These are phyloP conservation scores for Festucalex cinctus DNA, from an alignment of 2,113 vertebrate genomes.

Conservation along the genomic window DNA sequence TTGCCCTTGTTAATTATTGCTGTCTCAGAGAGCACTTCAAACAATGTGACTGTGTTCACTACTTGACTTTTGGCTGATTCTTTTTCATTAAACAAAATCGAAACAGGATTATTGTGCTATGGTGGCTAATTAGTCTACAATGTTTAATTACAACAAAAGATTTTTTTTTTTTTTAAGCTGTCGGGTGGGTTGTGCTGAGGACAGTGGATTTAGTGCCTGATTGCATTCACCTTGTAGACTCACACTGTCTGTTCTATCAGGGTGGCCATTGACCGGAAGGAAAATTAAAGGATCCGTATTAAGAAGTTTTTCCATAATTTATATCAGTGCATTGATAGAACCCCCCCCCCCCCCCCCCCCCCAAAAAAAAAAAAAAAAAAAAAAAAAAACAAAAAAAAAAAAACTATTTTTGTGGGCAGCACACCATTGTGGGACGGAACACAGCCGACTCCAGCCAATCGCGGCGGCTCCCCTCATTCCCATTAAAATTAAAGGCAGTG, in stretches of 20 bases:
- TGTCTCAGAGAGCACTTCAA: constrained; percentile 18
- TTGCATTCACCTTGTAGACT: background rate
- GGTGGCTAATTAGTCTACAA: background rate
- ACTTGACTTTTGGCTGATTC: background rate
- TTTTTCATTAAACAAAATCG: background rate
- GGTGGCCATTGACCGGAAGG: background rate
- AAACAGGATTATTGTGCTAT: background rate
- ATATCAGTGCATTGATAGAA: too few relatives aligned
- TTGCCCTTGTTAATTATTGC: background rate
- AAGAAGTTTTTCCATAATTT: background rate
- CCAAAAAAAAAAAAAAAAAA: too few relatives aligned
- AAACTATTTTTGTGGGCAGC: too few relatives aligned
- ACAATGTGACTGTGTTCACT: constrained; percentile 34
- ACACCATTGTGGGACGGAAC: background rate
- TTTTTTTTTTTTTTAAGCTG: background rate
- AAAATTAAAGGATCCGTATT: background rate
- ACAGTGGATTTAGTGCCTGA: background rate
- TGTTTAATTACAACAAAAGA: background rate
- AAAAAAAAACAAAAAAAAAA: too few relatives aligned
- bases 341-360: too few relatives aligned
- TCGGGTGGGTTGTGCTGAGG: background rate
- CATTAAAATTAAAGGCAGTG: background rate
- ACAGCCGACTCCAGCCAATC: too few relatives aligned
- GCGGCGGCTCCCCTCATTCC: too few relatives aligned
- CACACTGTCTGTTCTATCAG: background rate